phyloP scores from a whole-genome alignment of 2,797 vertebrate species.

The Alcedo quadribrachys region DNA sequence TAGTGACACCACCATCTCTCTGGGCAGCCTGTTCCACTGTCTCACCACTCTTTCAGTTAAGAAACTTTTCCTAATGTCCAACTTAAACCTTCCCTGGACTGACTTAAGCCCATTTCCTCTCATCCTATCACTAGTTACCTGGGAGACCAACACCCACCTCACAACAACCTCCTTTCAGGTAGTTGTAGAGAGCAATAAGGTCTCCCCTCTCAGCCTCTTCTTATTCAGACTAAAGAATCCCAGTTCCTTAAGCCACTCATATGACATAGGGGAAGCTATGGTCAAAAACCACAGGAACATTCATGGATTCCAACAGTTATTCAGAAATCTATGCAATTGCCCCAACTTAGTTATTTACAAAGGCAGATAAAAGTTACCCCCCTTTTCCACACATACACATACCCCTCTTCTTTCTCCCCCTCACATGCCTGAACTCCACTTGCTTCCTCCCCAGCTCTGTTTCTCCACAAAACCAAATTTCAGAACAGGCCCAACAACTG shows the following conservation, averaged over 20 bases:
- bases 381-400: not conserved
- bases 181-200: not conserved
- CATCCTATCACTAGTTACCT: too few species aligned
- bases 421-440: not conserved
- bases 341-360: not conserved
- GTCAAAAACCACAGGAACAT: not conserved
- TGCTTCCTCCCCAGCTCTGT: not conserved
- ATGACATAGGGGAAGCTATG: not conserved
- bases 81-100: too few species aligned
- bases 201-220: not conserved
- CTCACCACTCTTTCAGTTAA: too few species aligned
- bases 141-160: too few species aligned
- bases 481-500: slow-evolving; percentile 1
- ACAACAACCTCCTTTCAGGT: too few species aligned
- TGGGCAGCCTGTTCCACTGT: too few species aligned
- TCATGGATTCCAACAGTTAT: not conserved
- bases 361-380: not conserved
- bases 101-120: too few species aligned
- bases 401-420: not conserved
- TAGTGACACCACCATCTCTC: too few species aligned
- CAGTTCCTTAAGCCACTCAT: not conserved
- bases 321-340: not conserved
- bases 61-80: too few species aligned
- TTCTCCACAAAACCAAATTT: not conserved
- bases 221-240: not conserved